These are phyloP conservation scores for Aphrophora alni DNA, from an alignment of 2,888 invertebrate species.

Conservation along the genomic window DNA sequence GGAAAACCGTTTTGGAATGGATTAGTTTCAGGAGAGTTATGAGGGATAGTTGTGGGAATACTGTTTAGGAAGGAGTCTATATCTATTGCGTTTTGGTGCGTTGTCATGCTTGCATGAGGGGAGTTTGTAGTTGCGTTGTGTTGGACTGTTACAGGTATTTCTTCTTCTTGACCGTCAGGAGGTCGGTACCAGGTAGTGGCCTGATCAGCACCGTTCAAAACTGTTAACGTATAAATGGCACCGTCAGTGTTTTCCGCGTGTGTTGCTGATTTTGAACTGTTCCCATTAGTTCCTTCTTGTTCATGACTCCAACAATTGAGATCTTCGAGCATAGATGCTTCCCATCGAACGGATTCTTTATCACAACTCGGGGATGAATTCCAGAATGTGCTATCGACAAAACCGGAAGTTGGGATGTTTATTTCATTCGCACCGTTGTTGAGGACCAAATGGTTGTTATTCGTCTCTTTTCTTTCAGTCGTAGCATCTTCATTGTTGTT, in stretches of 20 bases:
- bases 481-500: conserved; percentile 37
- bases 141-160: conserved; percentile 62
- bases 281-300: conserved; percentile 59
- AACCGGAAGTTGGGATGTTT: conserved; percentile 61
- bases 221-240: conserved; percentile 84
- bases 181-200: conserved; percentile 60
- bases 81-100: conserved; percentile 58
- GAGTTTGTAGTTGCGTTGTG: conserved; percentile 22
- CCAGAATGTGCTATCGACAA: conserved; percentile 58
- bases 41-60: conserved; percentile 60
- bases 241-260: conserved; percentile 70
- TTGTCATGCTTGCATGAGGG: conserved; percentile 24
- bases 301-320: conserved; percentile 71
- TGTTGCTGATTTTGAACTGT: conserved; percentile 2
- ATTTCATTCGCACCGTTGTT: conserved; percentile 56
- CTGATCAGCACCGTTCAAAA: conserved; percentile 73
- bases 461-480: conserved; percentile 19
- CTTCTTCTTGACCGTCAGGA: conserved; percentile 69
- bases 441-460: conserved; percentile 31
- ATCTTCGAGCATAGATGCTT: conserved; percentile 80
- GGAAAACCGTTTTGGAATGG: conserved; percentile 47
- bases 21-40: conserved; percentile 37
- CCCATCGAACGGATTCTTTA: conserved; percentile 60
- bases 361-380: conserved; percentile 58
- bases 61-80: conserved; percentile 81